phyloP scores from a whole-genome alignment of 2,113 vertebrate genomes.

The Telmatochromis brachygnathus region DNA sequence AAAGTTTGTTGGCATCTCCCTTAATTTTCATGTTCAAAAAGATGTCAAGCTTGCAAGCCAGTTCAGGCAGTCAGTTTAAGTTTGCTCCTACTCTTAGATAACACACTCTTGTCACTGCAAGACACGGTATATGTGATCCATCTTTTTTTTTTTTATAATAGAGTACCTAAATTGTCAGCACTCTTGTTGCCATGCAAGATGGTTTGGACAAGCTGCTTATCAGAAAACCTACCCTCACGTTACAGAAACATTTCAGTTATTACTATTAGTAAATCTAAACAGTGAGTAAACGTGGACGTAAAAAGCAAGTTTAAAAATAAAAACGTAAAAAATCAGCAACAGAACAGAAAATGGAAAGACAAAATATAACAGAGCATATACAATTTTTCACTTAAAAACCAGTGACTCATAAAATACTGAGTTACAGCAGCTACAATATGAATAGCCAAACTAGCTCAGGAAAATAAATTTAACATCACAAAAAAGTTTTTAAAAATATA shows the following conservation, averaged over 20 bases:
- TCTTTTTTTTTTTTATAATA: not conserved
- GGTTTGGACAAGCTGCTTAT: not conserved
- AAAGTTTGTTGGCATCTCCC: not conserved
- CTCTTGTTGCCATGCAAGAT: not conserved
- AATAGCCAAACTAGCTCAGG: not conserved
- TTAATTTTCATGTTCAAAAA: not conserved
- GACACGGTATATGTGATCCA: not conserved
- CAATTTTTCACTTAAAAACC: not conserved
- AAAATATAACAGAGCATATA: not conserved
- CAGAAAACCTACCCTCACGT: not conserved
- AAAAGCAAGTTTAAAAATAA: not conserved
- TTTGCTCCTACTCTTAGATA: not conserved
- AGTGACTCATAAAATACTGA: not conserved
- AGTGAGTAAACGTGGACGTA: not conserved
- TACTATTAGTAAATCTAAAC: not conserved
- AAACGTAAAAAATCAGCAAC: not conserved
- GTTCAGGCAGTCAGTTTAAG: not conserved
- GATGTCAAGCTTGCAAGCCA: not conserved
- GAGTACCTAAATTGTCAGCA: not conserved
- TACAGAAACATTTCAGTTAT: not conserved
- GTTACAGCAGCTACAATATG: not conserved
- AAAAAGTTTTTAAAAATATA: not conserved
- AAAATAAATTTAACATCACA: not conserved
- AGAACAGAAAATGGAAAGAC: not conserved
- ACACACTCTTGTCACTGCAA: not conserved